Percentiles rank a stretch among this genome's conserved stretches.
Conservation (phyloP, 2,797 vertebrate species). For the Delichon dasypus region DNA sequence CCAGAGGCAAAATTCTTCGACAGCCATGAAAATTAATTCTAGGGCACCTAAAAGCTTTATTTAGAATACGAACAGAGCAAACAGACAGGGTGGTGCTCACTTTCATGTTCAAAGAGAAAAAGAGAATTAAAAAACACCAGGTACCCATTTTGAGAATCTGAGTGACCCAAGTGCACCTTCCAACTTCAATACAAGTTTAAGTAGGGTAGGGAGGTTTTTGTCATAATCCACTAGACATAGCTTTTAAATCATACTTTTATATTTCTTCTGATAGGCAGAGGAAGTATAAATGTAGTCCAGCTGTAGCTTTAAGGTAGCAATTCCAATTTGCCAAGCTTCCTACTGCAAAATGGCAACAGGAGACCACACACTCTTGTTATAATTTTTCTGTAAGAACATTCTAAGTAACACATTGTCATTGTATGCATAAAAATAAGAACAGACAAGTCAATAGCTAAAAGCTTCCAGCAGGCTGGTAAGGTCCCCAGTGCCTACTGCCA, state of each 20-base stretch:
- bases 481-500: no score
- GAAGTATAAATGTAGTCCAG: not conserved
- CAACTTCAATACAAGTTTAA: not conserved
- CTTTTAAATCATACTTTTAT: not conserved
- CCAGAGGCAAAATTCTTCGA: not conserved
- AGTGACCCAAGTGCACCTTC: not conserved
- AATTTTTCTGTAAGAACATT: not conserved
- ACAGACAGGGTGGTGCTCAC: not conserved
- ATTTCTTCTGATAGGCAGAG: not conserved
- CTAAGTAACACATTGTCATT: not conserved
- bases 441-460: not conserved
- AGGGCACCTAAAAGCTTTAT: not conserved
- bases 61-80: not conserved
- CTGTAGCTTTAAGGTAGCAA: not conserved
- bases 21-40: not conserved
- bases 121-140: not conserved
- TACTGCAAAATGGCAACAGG: not conserved
- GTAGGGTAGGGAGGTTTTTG: not conserved
- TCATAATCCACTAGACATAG: not conserved
- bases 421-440: not conserved
- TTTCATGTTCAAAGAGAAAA: slow-evolving; percentile 7
- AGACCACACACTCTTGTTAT: not conserved
- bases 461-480: not conserved
- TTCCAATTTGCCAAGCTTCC: not conserved
- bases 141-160: not conserved